Percentiles rank a stretch among this genome's conserved stretches.
These are phyloP conservation scores for Vidua chalybeata DNA, from an alignment of 2,113 vertebrate genomes.

Conservation along the genomic window DNA sequence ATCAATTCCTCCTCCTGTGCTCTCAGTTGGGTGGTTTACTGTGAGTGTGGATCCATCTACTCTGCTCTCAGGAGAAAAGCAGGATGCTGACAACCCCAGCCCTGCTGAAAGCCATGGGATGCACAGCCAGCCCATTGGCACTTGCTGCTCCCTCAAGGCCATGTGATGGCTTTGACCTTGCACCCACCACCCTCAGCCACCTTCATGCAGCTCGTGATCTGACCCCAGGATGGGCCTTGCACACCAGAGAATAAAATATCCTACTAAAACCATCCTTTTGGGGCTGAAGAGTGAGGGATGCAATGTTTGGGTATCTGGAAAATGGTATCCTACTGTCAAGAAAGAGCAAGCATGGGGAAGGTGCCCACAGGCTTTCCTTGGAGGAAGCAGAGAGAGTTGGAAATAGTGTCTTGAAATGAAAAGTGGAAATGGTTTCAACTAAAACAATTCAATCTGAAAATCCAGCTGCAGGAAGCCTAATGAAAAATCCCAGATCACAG, in stretches of 20 bases:
- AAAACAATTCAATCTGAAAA: background rate
- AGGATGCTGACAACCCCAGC: background rate
- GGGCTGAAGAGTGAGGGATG: background rate
- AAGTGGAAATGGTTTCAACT: background rate
- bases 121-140: background rate
- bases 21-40: background rate
- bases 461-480: background rate
- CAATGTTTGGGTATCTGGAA: background rate
- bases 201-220: accelerated
- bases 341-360: background rate
- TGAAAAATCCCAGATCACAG: background rate
- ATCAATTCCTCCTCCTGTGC: background rate
- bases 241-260: background rate
- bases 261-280: background rate
- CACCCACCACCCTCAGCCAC: background rate
- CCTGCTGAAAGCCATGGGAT: background rate
- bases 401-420: background rate
- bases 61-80: background rate
- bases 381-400: background rate
- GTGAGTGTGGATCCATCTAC: background rate
- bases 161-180: background rate
- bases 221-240: background rate
- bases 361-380: background rate
- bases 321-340: background rate
- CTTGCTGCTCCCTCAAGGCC: background rate